Evolutionary conservation across 2,888 invertebrate genomes (phyloP), one percentile per base, ranked within the genome.

Genomic region (Andrena bicolor): DNA sequence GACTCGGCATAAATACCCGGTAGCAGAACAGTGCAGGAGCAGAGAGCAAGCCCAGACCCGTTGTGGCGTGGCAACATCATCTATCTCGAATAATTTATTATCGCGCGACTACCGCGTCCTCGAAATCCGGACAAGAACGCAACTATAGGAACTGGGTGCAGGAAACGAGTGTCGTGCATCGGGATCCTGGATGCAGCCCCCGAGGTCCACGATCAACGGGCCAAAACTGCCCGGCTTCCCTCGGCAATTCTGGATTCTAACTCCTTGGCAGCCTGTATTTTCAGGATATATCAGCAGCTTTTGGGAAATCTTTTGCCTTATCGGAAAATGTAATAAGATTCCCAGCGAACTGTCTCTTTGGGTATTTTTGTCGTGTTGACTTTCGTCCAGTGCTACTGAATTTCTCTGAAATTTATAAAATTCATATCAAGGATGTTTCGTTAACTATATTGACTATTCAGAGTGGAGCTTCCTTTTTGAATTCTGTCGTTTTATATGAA

Each of bases 11-110:
- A 93, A 93, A 93, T 93, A 93, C 92, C 92, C 91, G 91, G 89
- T 92, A 91, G 92, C 90, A 92, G 92, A 92, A 91, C 91, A 92
- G 91, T 89, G 89, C 92, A 90, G 90, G 89, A 87, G 91, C 90
- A 90, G 87, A 90, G 92, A 92, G 92, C 93, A 92, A 92, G 91
- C 90, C 92, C 92, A 93, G 92, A 90, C 91, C 91, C 91, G 91
- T 91, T 91, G 92, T 93, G 93, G 92, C 93, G 91, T 93, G 92
- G 93, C 92, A 93, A 93, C 93, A 93, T 93, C 93, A 93, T 93
- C 93, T 93, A 93, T 93, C 93, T 93, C 91, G 92, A 92, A 93
- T 93, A 93, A 93, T 93, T 93, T 93, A 93, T 93, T 93, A 93
- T 93, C 90, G 89, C 92, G 91, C 90, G 92, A 85, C 87, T 89